Evolutionary conservation across 2,797 vertebrate genomes (phyloP).

Genomic region (Parauchenoglanis ngamensis): DNA sequence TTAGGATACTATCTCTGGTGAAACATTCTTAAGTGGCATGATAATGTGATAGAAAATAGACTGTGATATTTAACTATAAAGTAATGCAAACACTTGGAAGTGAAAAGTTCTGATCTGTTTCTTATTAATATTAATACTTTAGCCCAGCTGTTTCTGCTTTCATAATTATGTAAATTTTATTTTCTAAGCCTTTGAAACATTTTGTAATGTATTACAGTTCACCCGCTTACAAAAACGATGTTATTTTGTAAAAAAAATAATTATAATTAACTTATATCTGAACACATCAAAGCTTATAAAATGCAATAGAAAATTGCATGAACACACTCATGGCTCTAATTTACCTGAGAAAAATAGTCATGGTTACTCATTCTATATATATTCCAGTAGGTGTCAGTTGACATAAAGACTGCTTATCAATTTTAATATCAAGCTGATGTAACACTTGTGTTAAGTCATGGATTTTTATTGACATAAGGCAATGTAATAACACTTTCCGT

Average conservation of each 20-base stretch:
- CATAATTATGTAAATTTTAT: slow-evolving; percentile 45
- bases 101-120: neutral
- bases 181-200: slow-evolving; percentile 22
- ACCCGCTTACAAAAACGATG: neutral
- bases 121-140: neutral
- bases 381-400: neutral
- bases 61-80: neutral
- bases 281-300: slow-evolving; percentile 14
- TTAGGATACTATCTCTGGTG: neutral
- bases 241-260: slow-evolving; percentile 36
- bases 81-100: neutral
- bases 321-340: slow-evolving; percentile 8
- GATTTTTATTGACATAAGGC: slow-evolving; percentile 4
- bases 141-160: neutral
- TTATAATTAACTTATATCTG: slow-evolving; percentile 34
- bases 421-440: neutral
- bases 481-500: neutral
- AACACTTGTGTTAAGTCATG: neutral
- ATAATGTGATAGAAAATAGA: neutral
- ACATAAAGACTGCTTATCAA: neutral
- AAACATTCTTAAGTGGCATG: neutral
- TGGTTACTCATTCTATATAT: slow-evolving; percentile 19
- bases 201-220: slow-evolving; percentile 24
- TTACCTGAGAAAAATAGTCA: neutral
- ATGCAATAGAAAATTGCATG: neutral